phyloP scores from a whole-genome alignment of 1,140 invertebrate genomes.

The Drosophila trapezifrons region DNA sequence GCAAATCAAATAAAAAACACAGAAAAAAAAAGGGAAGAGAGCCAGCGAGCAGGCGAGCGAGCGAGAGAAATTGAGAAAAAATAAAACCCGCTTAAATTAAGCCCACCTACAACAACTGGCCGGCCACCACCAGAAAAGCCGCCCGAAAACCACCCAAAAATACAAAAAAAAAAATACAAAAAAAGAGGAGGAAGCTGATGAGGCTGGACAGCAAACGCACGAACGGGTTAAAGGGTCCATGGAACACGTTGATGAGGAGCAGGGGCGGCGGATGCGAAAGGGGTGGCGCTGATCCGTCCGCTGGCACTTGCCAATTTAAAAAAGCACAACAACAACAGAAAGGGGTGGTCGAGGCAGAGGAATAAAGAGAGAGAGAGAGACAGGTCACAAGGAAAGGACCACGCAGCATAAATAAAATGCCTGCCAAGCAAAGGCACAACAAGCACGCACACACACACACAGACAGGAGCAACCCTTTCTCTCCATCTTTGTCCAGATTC shows the following conservation, averaged over 20 bases:
- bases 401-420: constrained; percentile 81
- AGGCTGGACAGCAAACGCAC: constrained; percentile 62
- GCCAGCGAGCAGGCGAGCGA: constrained; percentile 27
- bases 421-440: constrained; percentile 65
- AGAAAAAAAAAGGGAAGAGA: constrained; percentile 45
- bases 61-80: constrained; percentile 69
- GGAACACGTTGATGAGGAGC: constrained; percentile 13
- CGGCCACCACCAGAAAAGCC: constrained; percentile 55
- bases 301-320: constrained; percentile 80
- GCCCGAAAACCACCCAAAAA: constrained; percentile 22
- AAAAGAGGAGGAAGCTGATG: constrained; percentile 47
- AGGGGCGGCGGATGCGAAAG: background rate
- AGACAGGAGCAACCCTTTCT: constrained; percentile 57
- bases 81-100: constrained; percentile 83
- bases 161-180: constrained; percentile 24
- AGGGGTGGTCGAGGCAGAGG: no score
- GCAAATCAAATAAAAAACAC: constrained; percentile 76
- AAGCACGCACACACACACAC: constrained; percentile 22
- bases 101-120: constrained; percentile 57
- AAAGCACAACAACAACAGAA: constrained; percentile 53
- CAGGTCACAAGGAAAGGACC: constrained; percentile 66
- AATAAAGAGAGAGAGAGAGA: constrained; percentile 13
- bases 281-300: constrained; percentile 68
- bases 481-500: constrained; percentile 4
- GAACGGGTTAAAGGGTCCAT: constrained; percentile 56